A percentile compares a stretch with the other conserved stretches of the same genome.
Conservation (phyloP, 2,888 invertebrate species). For the Panzeria rudis region DNA sequence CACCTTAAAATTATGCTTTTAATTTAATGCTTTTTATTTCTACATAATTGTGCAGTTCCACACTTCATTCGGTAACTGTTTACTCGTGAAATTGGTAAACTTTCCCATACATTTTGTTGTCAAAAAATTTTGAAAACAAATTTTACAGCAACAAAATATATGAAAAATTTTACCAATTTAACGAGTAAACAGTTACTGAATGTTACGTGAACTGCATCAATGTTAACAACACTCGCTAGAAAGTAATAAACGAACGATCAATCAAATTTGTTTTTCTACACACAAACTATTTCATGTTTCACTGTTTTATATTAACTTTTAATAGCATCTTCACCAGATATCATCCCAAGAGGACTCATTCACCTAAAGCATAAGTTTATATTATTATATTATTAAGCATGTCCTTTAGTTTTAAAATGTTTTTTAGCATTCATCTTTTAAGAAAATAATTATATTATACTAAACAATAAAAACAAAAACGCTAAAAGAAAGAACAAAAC, state of each 20-base stretch:
- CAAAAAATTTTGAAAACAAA: too few relatives aligned
- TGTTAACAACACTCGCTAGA: constrained; percentile 33
- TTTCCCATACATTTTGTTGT: too few relatives aligned
- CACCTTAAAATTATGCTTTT: constrained; percentile 56
- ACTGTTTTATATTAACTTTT: constrained; percentile 11
- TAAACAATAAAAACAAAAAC: constrained; percentile 26
- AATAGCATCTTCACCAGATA: background rate
- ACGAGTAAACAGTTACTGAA: too few relatives aligned
- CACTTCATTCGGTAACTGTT: too few relatives aligned
- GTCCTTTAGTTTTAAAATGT: constrained; percentile 21
- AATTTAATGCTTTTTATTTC: constrained; percentile 4
- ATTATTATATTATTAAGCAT: constrained; percentile 35
- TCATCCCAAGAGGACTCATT: constrained; percentile 4
- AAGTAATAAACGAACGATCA: constrained; percentile 16
- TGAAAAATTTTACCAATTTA: too few relatives aligned
- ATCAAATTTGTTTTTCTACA: background rate
- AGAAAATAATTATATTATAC: constrained; percentile 9
- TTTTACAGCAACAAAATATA: too few relatives aligned
- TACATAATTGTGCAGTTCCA: too few relatives aligned
- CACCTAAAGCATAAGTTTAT: constrained; percentile 6
- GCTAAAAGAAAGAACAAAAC: background rate
- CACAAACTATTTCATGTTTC: constrained; percentile 9
- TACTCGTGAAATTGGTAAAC: too few relatives aligned
- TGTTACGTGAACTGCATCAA: too few relatives aligned
- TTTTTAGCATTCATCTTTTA: constrained; percentile 37